A percentile compares a stretch with the other conserved stretches of the same genome.
phyloP scores from a whole-genome alignment of 2,113 vertebrate genomes.

The Stercorarius parasiticus region DNA sequence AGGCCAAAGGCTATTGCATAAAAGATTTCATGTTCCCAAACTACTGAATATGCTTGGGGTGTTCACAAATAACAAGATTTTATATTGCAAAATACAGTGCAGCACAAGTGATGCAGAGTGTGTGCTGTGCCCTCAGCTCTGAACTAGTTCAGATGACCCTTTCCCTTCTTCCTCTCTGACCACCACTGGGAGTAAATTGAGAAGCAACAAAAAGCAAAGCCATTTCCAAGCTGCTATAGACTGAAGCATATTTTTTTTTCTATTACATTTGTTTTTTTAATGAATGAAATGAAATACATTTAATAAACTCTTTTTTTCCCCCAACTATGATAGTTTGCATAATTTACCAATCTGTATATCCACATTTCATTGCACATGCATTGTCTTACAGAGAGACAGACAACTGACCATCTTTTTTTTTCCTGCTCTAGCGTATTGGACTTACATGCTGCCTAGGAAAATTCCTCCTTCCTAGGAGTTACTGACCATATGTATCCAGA shows the following conservation, averaged over 20 bases:
- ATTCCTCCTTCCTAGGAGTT: background rate
- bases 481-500: background rate
- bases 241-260: background rate
- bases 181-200: background rate
- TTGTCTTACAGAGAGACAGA: background rate
- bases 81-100: background rate
- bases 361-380: background rate
- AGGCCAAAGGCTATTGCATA: background rate
- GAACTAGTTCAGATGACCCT: background rate
- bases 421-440: background rate
- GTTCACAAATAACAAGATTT: background rate
- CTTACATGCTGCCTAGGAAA: background rate
- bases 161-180: background rate
- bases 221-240: background rate
- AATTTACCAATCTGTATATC: background rate
- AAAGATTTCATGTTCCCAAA: background rate
- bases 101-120: background rate
- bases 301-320: rapidly evolving
- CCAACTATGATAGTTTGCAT: background rate
- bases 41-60: background rate
- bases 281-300: background rate
- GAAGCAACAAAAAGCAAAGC: background rate
- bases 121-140: background rate
- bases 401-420: background rate
- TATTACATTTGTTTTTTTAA: background rate